phyloP scores from a whole-genome alignment of 2,797 vertebrate species.

The Sebastes nivosus region DNA sequence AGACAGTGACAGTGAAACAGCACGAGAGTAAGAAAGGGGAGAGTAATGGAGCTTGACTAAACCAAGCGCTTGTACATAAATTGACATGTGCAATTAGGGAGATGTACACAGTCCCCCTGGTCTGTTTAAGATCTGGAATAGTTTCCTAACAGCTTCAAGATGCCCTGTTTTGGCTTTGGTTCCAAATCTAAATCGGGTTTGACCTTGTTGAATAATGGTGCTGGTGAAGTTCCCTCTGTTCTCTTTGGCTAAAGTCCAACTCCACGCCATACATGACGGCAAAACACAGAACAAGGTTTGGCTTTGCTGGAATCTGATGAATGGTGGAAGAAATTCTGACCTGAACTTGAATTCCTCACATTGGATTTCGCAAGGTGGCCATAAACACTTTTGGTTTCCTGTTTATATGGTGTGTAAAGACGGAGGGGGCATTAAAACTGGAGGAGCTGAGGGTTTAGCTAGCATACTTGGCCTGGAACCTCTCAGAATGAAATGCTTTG shows the following conservation, averaged over 20 bases:
- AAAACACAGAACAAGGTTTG: slow-evolving; percentile 34
- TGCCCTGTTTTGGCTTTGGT: slow-evolving; percentile 77
- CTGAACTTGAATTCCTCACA: slow-evolving; percentile 42
- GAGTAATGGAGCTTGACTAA: slow-evolving; percentile 74
- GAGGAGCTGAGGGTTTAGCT: slow-evolving; percentile 54
- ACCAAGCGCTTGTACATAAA: slow-evolving; percentile 77
- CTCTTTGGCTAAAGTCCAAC: slow-evolving; percentile 61
- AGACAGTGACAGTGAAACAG: slow-evolving; percentile 25
- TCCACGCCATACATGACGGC: slow-evolving; percentile 39
- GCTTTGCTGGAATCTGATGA: slow-evolving; percentile 52
- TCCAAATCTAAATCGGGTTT: slow-evolving; percentile 73
- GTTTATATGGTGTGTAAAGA: slow-evolving; percentile 67
- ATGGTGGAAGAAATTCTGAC: slow-evolving; percentile 49
- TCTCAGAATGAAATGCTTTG: slow-evolving; percentile 49
- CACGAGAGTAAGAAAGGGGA: slow-evolving; percentile 22
- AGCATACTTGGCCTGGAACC: slow-evolving; percentile 54
- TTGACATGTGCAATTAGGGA: slow-evolving; percentile 81
- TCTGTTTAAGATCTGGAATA: slow-evolving; percentile 81
- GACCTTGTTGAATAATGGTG: slow-evolving; percentile 77
- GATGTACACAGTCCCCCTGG: slow-evolving; percentile 78
- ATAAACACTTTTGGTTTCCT: slow-evolving; percentile 72
- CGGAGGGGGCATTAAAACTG: slow-evolving; percentile 52
- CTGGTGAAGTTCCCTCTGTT: slow-evolving; percentile 67
- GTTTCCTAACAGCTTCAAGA: slow-evolving; percentile 83
- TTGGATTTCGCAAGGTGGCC: slow-evolving; percentile 56